phyloP scores from a whole-genome alignment of 2,888 invertebrate species.

The Parelbella ahira region DNA sequence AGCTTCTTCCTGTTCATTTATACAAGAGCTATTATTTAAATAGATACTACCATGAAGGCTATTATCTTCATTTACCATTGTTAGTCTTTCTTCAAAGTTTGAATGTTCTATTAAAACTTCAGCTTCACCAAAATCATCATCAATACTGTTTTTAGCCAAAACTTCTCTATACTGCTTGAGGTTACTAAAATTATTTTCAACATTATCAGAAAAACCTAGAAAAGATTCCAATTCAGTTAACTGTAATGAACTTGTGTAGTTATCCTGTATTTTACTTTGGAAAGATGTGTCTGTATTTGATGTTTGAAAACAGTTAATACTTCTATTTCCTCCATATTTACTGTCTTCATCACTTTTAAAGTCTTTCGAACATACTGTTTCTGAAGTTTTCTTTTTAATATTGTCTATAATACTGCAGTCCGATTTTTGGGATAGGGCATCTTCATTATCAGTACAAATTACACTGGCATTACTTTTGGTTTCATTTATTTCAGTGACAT shows the following conservation, averaged over 20 bases:
- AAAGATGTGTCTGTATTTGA: no score
- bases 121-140: slow-evolving; percentile 14
- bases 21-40: no score
- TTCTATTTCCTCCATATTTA: no score
- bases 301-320: not conserved
- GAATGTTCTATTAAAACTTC: slow-evolving; percentile 2
- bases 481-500: slow-evolving; percentile 32
- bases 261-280: no score
- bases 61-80: no score
- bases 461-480: slow-evolving; percentile 26
- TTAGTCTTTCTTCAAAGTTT: no score
- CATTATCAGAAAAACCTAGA: slow-evolving; percentile 42
- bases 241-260: slow-evolving; percentile 38
- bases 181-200: slow-evolving; percentile 9
- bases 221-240: slow-evolving; percentile 48
- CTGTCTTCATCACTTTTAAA: no score
- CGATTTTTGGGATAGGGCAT: not conserved
- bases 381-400: not conserved
- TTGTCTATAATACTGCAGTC: not conserved
- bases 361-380: not conserved
- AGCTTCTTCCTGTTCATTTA: no score
- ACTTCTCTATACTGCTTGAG: slow-evolving; percentile 6
- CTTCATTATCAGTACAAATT: not conserved
- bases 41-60: no score
- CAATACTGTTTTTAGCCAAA: slow-evolving; percentile 17